Evolutionary conservation across 2,797 vertebrate genomes (phyloP).

Genomic region (Sebastolobus alascanus): DNA sequence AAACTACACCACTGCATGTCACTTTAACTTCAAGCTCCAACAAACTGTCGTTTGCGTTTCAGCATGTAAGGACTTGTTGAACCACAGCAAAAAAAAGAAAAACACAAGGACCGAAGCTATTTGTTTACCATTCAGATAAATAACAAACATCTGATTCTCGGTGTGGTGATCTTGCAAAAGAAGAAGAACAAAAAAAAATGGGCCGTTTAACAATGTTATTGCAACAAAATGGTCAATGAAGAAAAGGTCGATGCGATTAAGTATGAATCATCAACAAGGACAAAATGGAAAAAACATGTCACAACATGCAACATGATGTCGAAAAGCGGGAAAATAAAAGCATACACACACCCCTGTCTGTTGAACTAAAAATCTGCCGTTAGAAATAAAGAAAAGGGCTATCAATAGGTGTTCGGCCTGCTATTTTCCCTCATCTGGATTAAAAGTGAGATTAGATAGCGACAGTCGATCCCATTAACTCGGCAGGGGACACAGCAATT

Average conservation of each 20-base stretch:
- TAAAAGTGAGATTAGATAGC: conserved; percentile 63
- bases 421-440: conserved; percentile 60
- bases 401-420: conserved; percentile 16
- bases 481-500: conserved; percentile 52
- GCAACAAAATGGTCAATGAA: conserved; percentile 1
- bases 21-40: conserved; percentile 26
- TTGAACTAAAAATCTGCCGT: background rate
- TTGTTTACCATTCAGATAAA: conserved; percentile 36
- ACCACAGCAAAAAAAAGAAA: conserved; percentile 30
- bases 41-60: conserved; percentile 38
- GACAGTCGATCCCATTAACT: conserved; percentile 67
- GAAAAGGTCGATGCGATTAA: background rate
- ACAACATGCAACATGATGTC: background rate
- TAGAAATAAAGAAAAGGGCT: conserved; percentile 11
- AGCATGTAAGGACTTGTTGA: conserved; percentile 39
- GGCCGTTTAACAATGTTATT: conserved; percentile 5
- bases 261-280: conserved; percentile 22
- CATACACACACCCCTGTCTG: background rate
- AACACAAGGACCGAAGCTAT: background rate
- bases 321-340: conserved; percentile 9
- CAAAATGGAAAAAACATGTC: conserved; percentile 20
- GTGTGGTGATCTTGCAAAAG: background rate
- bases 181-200: background rate
- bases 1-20: conserved; percentile 14
- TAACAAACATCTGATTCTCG: conserved; percentile 29